Evolutionary conservation across 2,888 invertebrate genomes (phyloP), one percentile per base, ranked within the genome.

Genomic region (Ceriagrion tenellum): DNA sequence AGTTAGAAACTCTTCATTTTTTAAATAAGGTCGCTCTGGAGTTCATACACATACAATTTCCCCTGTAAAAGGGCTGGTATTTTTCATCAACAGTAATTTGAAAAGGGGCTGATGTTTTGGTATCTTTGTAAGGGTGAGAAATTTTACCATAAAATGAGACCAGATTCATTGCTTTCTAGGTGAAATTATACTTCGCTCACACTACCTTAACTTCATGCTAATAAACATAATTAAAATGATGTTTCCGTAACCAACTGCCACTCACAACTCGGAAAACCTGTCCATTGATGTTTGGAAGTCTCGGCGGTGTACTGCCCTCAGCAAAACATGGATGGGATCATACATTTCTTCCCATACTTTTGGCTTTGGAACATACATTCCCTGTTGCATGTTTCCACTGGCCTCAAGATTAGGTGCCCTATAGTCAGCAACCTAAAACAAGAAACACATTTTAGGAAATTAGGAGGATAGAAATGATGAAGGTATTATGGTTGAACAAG

Each of bases 201-300:
- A n/a, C 13, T n/a, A n/a, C 35, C 30, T 47, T 4, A 16, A n/a
- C 16, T 13, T 91, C 55, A 93, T 55, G 26, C 47, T 55, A 69
- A 26, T 63, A 23, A n/a, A 26, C 40, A 88, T 59, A 63, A 90
- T 40, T n/a, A 74, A 55, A 88, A 18, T 88, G 56, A 55, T 18
- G 40, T 88, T 88, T 95, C 81, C 81, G 90, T 89, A 55, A 89
- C 55, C 88, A 90, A 95, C 95, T 69, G 40, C 90, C 69, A 97
- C 98, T 98, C 97, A 99, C 99, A 98, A 99, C 96, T 98, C 98
- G 0, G 98, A 98, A 96, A 98, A 99, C 96, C 99, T 97, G 97
- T 99, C 99, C 98, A 99, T 98, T 26, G 99, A 99, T 20, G 98
- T 98, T 97, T 99, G 99, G 97, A 99, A 99, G 97, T 99, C 99